phyloP scores from a whole-genome alignment of 2,888 invertebrate species.

The Dastarcus helophoroides region DNA sequence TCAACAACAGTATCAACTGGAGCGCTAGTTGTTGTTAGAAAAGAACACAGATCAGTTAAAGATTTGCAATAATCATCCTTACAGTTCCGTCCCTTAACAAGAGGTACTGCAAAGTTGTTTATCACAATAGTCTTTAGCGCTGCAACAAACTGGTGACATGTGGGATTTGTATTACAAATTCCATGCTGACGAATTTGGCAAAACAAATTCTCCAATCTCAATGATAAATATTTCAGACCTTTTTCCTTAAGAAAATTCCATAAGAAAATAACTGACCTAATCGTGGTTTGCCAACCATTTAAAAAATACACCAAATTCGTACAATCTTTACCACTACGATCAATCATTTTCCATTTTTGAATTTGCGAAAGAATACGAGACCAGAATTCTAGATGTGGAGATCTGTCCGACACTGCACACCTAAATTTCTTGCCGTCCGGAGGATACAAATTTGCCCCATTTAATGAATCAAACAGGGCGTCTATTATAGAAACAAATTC shows the following conservation, averaged over 20 bases:
- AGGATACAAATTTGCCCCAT: not conserved
- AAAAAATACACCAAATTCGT: constrained; percentile 6
- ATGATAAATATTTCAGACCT: constrained; percentile 7
- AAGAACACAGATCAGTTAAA: constrained; percentile 5
- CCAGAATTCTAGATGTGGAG: constrained; percentile 10
- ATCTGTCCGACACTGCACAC: constrained; percentile 1
- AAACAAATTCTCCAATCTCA: constrained; percentile 8
- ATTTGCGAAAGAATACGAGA: constrained; percentile 2
- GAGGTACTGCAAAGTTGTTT: constrained; percentile 6
- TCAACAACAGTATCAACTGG: not conserved
- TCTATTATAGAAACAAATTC: constrained; percentile 10
- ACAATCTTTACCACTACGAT: constrained; percentile 1
- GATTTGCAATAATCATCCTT: constrained; percentile 3
- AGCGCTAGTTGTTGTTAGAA: too few species aligned
- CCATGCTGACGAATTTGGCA: constrained; percentile 7
- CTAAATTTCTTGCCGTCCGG: constrained; percentile 7
- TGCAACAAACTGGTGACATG: constrained; percentile 5
- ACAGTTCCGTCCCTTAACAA: constrained; percentile 5
- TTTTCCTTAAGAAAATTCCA: too few species aligned
- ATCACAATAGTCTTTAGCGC: constrained; percentile 4
- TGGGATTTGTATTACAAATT: constrained; percentile 7
- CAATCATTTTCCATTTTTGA: constrained; percentile 2
- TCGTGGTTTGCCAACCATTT: constrained; percentile 6
- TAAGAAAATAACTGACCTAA: not conserved
- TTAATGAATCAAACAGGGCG: constrained; percentile 10